Conservation (phyloP, 2,888 invertebrate species). For the Dasysyrphus tricinctus region DNA sequence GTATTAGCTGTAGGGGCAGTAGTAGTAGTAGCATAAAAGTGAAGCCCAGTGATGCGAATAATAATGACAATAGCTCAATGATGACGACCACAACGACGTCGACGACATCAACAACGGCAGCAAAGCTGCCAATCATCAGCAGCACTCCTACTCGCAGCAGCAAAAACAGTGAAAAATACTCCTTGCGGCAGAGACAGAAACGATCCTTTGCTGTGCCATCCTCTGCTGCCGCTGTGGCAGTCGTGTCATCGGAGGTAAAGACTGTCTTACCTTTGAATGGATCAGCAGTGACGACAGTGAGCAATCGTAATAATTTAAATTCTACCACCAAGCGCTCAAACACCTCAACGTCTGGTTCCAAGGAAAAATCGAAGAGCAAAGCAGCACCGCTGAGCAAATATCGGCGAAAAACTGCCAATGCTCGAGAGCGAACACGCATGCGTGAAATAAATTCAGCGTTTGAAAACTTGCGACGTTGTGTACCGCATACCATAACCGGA, state of each 20-base stretch:
- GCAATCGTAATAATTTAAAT: slow-evolving; percentile 27
- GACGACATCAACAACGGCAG: slow-evolving; percentile 78
- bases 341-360: slow-evolving; percentile 69
- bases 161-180: slow-evolving; percentile 86
- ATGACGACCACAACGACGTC: slow-evolving; percentile 42
- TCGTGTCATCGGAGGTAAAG: slow-evolving; percentile 32
- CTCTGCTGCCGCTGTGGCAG: slow-evolving; percentile 47
- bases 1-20: slow-evolving; percentile 43
- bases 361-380: slow-evolving; percentile 86
- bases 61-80: slow-evolving; percentile 67
- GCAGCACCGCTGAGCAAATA: slow-evolving; percentile 93
- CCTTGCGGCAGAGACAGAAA: slow-evolving; percentile 87
- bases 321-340: slow-evolving; percentile 49
- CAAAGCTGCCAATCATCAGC: slow-evolving; percentile 59
- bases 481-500: slow-evolving; percentile 85
- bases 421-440: slow-evolving; percentile 94
- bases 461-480: slow-evolving; percentile 90
- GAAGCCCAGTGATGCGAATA: slow-evolving; percentile 72
- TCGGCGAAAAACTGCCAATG: slow-evolving; percentile 94
- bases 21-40: slow-evolving; percentile 47
- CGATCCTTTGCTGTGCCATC: slow-evolving; percentile 80
- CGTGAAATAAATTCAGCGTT: slow-evolving; percentile 95
- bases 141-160: slow-evolving; percentile 79
- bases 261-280: slow-evolving; percentile 19
- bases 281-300: not conserved